A percentile compares a stretch with the other conserved stretches of the same genome.
Evolutionary conservation across 2,797 vertebrate species (phyloP).

Genomic region (Myiothlypis coronata): DNA sequence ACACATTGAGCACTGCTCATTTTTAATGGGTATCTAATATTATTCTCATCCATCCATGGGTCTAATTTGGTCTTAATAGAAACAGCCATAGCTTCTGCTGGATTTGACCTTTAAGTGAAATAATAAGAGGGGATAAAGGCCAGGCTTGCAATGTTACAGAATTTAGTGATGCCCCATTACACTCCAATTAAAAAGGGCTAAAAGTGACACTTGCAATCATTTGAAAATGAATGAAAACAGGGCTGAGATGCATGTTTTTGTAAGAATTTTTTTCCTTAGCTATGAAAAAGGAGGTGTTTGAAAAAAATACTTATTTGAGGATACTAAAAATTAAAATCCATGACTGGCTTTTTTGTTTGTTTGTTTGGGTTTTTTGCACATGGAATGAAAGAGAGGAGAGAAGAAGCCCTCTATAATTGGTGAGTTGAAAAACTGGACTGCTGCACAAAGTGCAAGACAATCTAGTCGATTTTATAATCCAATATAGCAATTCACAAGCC

Average conservation of each 20-base stretch:
- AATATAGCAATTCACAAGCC: not conserved
- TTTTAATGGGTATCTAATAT: not conserved
- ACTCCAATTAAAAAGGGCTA: slow-evolving; percentile 29
- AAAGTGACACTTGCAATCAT: not conserved
- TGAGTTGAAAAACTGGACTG: not conserved
- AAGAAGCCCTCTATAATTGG: not conserved
- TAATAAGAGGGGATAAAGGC: not conserved
- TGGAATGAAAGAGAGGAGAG: not conserved
- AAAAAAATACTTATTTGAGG: not conserved
- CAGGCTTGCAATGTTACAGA: not conserved
- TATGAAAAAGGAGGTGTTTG: not conserved
- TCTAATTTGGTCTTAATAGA: not conserved
- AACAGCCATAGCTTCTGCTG: not conserved
- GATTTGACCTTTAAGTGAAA: not conserved
- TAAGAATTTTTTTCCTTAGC: not conserved
- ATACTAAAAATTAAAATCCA: not conserved
- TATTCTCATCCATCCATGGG: not conserved
- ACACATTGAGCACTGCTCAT: not conserved
- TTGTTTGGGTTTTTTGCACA: not conserved
- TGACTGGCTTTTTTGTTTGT: not conserved
- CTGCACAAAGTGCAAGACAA: not conserved
- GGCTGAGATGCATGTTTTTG: not conserved
- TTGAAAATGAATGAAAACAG: not conserved
- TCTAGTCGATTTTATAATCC: not conserved
- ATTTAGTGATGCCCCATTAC: slow-evolving; percentile 4